phyloP scores from a whole-genome alignment of 1,140 invertebrate species.

The Lordiphosa stackelbergi region DNA sequence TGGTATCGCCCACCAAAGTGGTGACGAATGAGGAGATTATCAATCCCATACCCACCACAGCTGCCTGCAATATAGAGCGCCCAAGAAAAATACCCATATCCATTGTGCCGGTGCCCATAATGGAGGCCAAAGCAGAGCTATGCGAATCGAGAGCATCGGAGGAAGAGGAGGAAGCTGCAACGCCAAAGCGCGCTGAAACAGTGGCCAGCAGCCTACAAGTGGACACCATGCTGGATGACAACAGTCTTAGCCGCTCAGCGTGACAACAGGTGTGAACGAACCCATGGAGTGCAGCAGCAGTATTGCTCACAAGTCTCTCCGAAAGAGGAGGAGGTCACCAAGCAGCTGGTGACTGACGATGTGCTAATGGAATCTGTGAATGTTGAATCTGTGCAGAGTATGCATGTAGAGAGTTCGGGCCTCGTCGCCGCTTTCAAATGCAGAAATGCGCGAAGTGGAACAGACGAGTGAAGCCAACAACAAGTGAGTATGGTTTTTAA shows the following conservation, averaged over 20 bases:
- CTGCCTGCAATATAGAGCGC: conserved; percentile 79
- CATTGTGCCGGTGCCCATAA: conserved; percentile 77
- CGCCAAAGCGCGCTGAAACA: conserved; percentile 17
- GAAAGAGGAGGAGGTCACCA: conserved; percentile 76
- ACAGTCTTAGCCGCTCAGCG: conserved; percentile 76
- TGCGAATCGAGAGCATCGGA: conserved; percentile 17
- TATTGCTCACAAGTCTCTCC: conserved; percentile 81
- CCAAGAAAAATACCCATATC: conserved; percentile 79
- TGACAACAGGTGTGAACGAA: conserved; percentile 79
- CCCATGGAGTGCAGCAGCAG: conserved; percentile 89
- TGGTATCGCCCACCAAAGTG: conserved; percentile 90
- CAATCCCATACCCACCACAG: conserved; percentile 81
- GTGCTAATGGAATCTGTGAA: conserved; percentile 82
- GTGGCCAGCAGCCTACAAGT: conserved; percentile 39
- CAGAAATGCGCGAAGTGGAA: conserved; percentile 67
- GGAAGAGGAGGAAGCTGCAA: neutral
- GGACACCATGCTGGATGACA: conserved; percentile 61
- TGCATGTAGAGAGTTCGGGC: conserved; percentile 78
- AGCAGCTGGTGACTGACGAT: conserved; percentile 79
- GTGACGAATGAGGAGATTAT: conserved; percentile 84
- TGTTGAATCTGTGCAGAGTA: conserved; percentile 76
- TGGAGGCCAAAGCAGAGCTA: conserved; percentile 56
- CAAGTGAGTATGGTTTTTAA: too few species aligned
- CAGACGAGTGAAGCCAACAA: conserved; percentile 28
- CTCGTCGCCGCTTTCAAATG: conserved; percentile 74